A percentile compares a stretch with the other conserved stretches of the same genome.
phyloP scores from a whole-genome alignment of 2,888 invertebrate species.

The Dorcus parallelipipedus region DNA sequence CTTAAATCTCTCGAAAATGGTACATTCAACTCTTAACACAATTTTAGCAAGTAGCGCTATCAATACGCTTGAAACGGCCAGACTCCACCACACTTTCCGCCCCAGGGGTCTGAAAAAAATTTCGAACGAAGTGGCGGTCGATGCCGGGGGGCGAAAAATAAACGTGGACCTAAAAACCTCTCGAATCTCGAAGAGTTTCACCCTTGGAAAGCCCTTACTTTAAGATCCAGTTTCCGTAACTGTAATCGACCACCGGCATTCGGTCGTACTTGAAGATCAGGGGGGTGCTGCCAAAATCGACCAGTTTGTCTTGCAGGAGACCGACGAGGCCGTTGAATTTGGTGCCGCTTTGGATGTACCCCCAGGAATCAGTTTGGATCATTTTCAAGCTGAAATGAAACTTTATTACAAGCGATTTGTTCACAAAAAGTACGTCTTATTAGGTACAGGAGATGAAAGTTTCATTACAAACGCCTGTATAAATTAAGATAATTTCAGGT shows the following conservation, averaged over 20 bases:
- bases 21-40: slow-evolving; percentile 28
- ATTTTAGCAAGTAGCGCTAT: slow-evolving; percentile 35
- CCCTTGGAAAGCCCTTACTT: slow-evolving; percentile 47
- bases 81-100: slow-evolving; percentile 56
- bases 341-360: slow-evolving; percentile 57
- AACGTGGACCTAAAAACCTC: slow-evolving; percentile 56
- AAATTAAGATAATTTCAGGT: too few species aligned
- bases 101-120: slow-evolving; percentile 64
- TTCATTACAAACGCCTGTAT: too few species aligned
- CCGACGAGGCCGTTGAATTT: slow-evolving; percentile 65
- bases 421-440: not conserved
- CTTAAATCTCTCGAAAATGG: slow-evolving; percentile 11
- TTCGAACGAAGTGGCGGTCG: slow-evolving; percentile 56
- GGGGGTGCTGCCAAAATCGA: slow-evolving; percentile 67
- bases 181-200: not conserved
- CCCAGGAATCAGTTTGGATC: slow-evolving; percentile 59
- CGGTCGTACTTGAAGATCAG: slow-evolving; percentile 64
- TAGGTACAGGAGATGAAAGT: too few species aligned
- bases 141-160: slow-evolving; percentile 66
- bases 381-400: slow-evolving; percentile 47
- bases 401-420: not conserved
- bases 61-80: slow-evolving; percentile 25
- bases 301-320: slow-evolving; percentile 53
- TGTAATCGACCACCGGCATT: slow-evolving; percentile 45
- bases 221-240: slow-evolving; percentile 60